These are phyloP conservation scores for Apis laboriosa DNA, from an alignment of 1,140 invertebrate species.

Conservation along the genomic window DNA sequence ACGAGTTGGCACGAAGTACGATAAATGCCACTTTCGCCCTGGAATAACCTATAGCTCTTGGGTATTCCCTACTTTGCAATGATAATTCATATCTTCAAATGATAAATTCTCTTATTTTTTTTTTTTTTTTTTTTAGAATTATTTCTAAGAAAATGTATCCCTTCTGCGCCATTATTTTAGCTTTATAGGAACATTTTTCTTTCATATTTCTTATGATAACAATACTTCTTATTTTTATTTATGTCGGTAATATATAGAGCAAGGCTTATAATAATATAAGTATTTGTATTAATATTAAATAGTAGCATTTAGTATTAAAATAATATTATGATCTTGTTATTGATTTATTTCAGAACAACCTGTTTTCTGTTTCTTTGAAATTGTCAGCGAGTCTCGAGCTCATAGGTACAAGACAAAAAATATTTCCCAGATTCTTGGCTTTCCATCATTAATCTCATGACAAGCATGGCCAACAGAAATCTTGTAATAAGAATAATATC, in stretches of 20 bases:
- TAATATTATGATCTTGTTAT: background rate
- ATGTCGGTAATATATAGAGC: no score
- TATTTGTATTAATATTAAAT: no score
- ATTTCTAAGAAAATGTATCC: background rate
- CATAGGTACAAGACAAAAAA: conserved; percentile 10
- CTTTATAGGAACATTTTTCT: background rate
- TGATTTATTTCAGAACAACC: background rate
- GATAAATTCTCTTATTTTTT: background rate
- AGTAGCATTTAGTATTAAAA: background rate
- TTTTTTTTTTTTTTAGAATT: background rate
- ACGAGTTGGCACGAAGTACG: conserved; percentile 48
- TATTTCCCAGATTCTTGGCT: conserved; percentile 10
- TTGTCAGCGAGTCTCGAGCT: background rate
- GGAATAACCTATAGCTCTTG: conserved; percentile 38
- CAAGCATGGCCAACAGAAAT: conserved; percentile 11
- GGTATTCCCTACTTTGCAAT: conserved; percentile 24
- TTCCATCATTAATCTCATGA: conserved; percentile 40
- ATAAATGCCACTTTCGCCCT: conserved; percentile 54
- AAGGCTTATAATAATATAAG: no score
- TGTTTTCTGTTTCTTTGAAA: conserved; percentile 15
- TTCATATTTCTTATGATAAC: background rate
- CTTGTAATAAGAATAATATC: conserved; percentile 7
- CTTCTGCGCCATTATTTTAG: background rate
- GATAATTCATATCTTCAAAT: conserved; percentile 26
- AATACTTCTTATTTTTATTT: background rate